These are phyloP conservation scores for Candoia aspera DNA, from an alignment of 2,113 vertebrate genomes.

Conservation along the genomic window DNA sequence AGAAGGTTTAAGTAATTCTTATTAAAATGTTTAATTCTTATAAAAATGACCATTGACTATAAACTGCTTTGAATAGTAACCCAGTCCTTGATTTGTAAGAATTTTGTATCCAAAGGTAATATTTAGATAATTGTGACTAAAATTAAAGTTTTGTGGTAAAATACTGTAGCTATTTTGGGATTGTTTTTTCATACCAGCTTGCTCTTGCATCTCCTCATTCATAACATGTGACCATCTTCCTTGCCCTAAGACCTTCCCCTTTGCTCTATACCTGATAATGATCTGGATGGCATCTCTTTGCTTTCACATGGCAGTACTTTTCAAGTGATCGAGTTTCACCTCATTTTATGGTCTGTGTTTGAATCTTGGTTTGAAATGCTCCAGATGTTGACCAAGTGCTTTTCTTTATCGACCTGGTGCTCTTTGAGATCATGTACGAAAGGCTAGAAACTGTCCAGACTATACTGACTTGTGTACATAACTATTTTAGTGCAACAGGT, in stretches of 20 bases:
- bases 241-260: background rate
- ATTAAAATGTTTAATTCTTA: background rate
- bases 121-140: conserved; percentile 1
- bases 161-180: conserved; percentile 15
- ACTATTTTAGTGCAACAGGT: conserved; percentile 3
- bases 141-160: conserved; percentile 51
- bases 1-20: background rate
- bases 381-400: conserved; percentile 33
- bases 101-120: conserved; percentile 28
- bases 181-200: background rate
- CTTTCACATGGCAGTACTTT: conserved; percentile 10
- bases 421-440: conserved; percentile 20
- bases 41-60: conserved; percentile 28
- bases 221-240: background rate
- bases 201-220: background rate
- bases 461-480: background rate
- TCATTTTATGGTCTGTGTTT: conserved; percentile 6
- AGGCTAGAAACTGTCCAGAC: background rate
- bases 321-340: conserved; percentile 9
- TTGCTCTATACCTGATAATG: conserved; percentile 2
- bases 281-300: background rate
- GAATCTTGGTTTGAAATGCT: conserved; percentile 34
- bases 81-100: conserved; percentile 43
- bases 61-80: conserved; percentile 42
- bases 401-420: conserved; percentile 17